Percentiles rank a stretch among this genome's conserved stretches.
These are phyloP conservation scores for Liolophura sinensis DNA, from an alignment of 1,140 invertebrate genomes.

Conservation along the genomic window DNA sequence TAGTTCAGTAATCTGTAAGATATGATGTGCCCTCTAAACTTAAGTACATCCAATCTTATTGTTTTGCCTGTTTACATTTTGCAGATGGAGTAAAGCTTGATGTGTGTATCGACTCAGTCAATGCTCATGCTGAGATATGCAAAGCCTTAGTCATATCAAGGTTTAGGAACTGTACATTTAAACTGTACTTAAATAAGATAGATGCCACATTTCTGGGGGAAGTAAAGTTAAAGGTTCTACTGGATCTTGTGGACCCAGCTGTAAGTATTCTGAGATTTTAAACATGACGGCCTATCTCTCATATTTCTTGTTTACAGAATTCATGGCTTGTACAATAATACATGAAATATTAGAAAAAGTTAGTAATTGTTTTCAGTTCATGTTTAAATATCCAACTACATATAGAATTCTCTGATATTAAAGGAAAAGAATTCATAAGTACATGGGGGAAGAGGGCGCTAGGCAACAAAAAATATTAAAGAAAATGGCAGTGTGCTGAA, in stretches of 20 bases:
- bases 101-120: conserved; percentile 44
- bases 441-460: no score
- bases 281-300: no score
- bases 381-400: no score
- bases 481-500: no score
- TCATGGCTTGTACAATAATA: no score
- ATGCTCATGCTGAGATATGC: conserved; percentile 46
- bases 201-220: conserved; percentile 48
- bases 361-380: no score
- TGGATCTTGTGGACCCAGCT: conserved; percentile 42
- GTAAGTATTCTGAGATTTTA: conserved; percentile 19
- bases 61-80: conserved; percentile 7
- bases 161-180: conserved; percentile 34
- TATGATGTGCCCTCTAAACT: background rate
- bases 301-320: no score
- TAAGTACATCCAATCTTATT: background rate
- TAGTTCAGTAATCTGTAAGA: background rate
- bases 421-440: no score
- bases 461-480: no score
- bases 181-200: conserved; percentile 40
- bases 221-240: conserved; percentile 34
- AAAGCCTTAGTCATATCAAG: conserved; percentile 49
- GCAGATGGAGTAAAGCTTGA: conserved; percentile 47
- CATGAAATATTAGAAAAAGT: no score
- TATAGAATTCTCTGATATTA: no score